These are phyloP conservation scores for Athalia rosae DNA, from an alignment of 2,888 invertebrate genomes.

Conservation along the genomic window DNA sequence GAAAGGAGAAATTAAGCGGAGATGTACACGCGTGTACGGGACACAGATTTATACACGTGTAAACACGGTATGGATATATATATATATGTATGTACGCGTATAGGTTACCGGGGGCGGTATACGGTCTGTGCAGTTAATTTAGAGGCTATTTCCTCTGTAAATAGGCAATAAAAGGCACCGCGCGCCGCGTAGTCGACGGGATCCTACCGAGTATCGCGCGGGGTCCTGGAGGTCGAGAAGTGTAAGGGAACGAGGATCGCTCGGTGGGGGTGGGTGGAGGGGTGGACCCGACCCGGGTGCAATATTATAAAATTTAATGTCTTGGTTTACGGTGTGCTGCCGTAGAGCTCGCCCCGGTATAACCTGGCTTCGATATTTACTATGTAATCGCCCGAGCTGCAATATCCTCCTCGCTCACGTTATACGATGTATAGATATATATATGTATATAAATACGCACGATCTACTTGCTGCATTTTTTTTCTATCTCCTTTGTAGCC, in stretches of 20 bases:
- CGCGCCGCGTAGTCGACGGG: constrained; percentile 47
- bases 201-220: too few species aligned
- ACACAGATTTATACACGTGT: too few species aligned
- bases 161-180: constrained; percentile 71
- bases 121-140: constrained; percentile 72
- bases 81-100: too few species aligned
- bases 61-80: background rate
- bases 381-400: constrained; percentile 65
- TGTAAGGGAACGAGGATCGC: constrained; percentile 45
- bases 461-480: background rate
- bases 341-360: constrained; percentile 66
- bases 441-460: background rate
- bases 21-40: too few species aligned
- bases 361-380: constrained; percentile 70
- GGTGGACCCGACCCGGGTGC: constrained; percentile 62
- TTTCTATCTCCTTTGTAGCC: too few species aligned
- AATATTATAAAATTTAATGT: constrained; percentile 74
- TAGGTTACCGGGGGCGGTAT: too few species aligned
- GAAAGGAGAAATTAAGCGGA: too few species aligned
- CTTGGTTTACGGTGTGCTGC: constrained; percentile 72
- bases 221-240: constrained; percentile 33
- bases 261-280: constrained; percentile 50
- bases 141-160: constrained; percentile 73
- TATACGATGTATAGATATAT: background rate
- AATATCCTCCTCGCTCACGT: constrained; percentile 56